phyloP scores from a whole-genome alignment of 2,888 invertebrate genomes.

The Ormyrus labotus region DNA sequence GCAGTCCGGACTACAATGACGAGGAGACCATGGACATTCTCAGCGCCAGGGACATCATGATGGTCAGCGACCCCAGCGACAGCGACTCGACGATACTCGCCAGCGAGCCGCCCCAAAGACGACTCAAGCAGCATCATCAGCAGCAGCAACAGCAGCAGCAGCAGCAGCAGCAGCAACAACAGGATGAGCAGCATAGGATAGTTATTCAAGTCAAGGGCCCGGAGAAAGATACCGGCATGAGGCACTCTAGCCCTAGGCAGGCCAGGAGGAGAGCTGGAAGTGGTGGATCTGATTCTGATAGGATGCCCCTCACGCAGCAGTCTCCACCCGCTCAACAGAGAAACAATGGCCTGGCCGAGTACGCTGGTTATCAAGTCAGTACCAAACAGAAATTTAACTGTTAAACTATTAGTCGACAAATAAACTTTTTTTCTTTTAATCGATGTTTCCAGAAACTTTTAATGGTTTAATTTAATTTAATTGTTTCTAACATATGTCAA shows the following conservation, averaged over 20 bases:
- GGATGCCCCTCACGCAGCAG: constrained; percentile 36
- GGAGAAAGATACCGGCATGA: constrained; percentile 73
- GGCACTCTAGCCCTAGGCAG: constrained; percentile 70
- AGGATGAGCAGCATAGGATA: constrained; percentile 82
- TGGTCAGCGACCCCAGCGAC: constrained; percentile 93
- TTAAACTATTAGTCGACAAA: too few species aligned
- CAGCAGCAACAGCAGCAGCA: constrained; percentile 78
- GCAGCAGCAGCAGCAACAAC: constrained; percentile 77
- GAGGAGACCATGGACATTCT: constrained; percentile 89
- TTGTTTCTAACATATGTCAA: too few species aligned
- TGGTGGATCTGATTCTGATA: constrained; percentile 49
- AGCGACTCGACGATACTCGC: constrained; percentile 92
- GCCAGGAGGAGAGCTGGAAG: constrained; percentile 64
- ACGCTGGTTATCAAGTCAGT: constrained; percentile 79
- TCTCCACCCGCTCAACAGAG: constrained; percentile 52
- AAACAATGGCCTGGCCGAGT: constrained; percentile 75
- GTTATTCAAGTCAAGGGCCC: constrained; percentile 88
- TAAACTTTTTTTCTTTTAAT: not conserved
- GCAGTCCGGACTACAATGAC: constrained; percentile 93
- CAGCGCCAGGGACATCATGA: constrained; percentile 87
- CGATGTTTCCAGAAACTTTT: too few species aligned
- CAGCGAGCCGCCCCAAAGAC: constrained; percentile 84
- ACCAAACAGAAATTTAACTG: not conserved
- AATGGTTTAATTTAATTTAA: too few species aligned
- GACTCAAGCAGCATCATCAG: constrained; percentile 67